Evolutionary conservation across 2,797 vertebrate genomes (phyloP).

Genomic region (Odontamblyopus rebecca): DNA sequence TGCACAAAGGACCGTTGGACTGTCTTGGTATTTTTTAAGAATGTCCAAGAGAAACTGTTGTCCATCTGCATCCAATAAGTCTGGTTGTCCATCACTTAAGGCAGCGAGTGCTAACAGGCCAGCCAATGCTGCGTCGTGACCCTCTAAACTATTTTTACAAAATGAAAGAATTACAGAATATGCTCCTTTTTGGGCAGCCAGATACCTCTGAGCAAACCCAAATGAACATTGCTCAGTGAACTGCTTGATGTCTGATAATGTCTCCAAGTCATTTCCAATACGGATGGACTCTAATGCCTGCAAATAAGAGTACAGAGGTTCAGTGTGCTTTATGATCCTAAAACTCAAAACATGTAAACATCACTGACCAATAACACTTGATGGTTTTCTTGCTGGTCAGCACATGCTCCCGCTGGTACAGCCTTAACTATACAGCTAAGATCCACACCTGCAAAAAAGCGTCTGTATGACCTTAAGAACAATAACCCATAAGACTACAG

Average conservation of each 20-base stretch:
- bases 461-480: background rate
- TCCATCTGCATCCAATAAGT: slow-evolving; percentile 85
- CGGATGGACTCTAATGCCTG: slow-evolving; percentile 84
- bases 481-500: background rate
- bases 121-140: slow-evolving; percentile 61
- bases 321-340: background rate
- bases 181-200: slow-evolving; percentile 88
- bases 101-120: slow-evolving; percentile 76
- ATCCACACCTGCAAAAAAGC: slow-evolving; percentile 83
- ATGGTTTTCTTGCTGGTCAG: slow-evolving; percentile 77
- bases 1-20: slow-evolving; percentile 59
- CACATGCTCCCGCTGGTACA: slow-evolving; percentile 64
- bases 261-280: slow-evolving; percentile 44
- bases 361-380: slow-evolving; percentile 83
- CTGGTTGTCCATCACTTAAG: slow-evolving; percentile 89
- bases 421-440: slow-evolving; percentile 89
- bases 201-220: slow-evolving; percentile 82
- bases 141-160: slow-evolving; percentile 68
- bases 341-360: background rate
- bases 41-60: slow-evolving; percentile 76
- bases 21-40: slow-evolving; percentile 51
- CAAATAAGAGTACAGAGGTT: rapidly evolving
- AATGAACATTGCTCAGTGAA: slow-evolving; percentile 84
- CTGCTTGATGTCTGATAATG: slow-evolving; percentile 50
- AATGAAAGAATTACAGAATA: slow-evolving; percentile 85